Base-by-base conservation (phyloP, 2,888 invertebrate species). In the Volucella inflata region DNA sequence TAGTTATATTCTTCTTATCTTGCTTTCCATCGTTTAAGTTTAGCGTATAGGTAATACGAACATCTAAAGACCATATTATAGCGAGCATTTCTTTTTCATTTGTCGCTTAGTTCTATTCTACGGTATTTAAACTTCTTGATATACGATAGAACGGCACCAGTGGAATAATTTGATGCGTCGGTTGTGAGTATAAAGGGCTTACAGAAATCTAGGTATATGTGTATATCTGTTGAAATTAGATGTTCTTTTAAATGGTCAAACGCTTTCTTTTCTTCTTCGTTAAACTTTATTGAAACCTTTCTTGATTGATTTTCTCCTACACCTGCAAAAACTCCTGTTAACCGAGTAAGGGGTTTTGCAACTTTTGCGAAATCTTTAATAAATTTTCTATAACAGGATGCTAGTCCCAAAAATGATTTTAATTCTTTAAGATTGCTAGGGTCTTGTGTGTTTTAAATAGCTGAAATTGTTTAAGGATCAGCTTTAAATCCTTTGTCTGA, bases 391-490 rank as follows among this genome's bases (percentile, higher is more conserved):
- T 64, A 64, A 36, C 48, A 60, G 2, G 16, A 40, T 16, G 46
- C 30, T 46, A 62, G 12, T 42, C 62, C 62, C 38, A 62, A 21
- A n/a, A 62, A 62, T 44, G 9, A 44, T 62, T 62, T 62, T 12
- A 46, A 30, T n/a, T n/a, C n/a, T n/a, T n/a, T n/a, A n/a, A n/a
- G n/a, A n/a, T n/a, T n/a, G n/a, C n/a, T n/a, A n/a, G 30, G 30
- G 2, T 30, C 36, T 38, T 14, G 11, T 4, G 30, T 62, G 46
- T 44, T 62, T 2, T 21, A 12, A 14, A 62, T 62, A 8, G 44
- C 46, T 46, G 11, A 1, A 10, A 62, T 44, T 62, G 42, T 62
- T 4, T 62, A 44, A 16, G 44, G 21, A 12, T 62, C 62, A 3
- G 44, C 21, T 10, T 44, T 62, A 10, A 62, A 30, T 12, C 46